Base-by-base conservation (phyloP, 2,797 vertebrate species). In the Emys orbicularis region DNA sequence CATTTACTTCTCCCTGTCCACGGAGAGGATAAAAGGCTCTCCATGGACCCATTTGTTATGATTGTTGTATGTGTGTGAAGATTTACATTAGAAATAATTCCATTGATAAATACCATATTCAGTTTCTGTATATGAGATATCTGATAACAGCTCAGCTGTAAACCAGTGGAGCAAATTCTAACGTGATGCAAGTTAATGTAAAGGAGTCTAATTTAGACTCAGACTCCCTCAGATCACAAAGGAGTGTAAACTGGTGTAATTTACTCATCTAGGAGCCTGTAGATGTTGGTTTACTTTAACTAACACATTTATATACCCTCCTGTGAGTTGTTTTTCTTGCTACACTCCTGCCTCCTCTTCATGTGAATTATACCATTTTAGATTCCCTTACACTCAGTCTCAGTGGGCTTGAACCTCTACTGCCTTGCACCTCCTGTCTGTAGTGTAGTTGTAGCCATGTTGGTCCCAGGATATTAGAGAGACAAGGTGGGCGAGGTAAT, bases 171-270 rank as follows among this genome's bases (percentile, higher is more conserved):
- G 7, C 31, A 90, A 92, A 89, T 61, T 81, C 7, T 52, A 93
- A 89, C 0, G 0, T 41, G 11, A 79, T 61, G 5, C 0, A 77
- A 57, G 9, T 81, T 57, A 86, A 29, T 23, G 13, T 18, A 5
- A 44, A 37, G n/a, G 18, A 37, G 1, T 53, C 77, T 91, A 81
- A 65, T 41, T 86, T 89, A 56, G 13, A 3, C 89, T 85, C 77
- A 88, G 41, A 49, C n/a, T 86, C 86, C 5, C 79, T 83, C 31
- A 54, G 83, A 79, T 0, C 4, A 50, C 27, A 61, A 81, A 10
- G 29, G 95, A 91, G 81, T 68, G n/a, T 89, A 93, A 79, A 5
- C 6, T 88, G 31, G 90, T 37, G 59, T n/a, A 23, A 13, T 94
- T 79, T 91, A 81, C 19, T 56, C 11, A 56, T 12, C 0, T 3